A percentile compares a stretch with the other conserved stretches of the same genome.
phyloP scores from a whole-genome alignment of 2,888 invertebrate genomes.

The Pristionchus japonicus region DNA sequence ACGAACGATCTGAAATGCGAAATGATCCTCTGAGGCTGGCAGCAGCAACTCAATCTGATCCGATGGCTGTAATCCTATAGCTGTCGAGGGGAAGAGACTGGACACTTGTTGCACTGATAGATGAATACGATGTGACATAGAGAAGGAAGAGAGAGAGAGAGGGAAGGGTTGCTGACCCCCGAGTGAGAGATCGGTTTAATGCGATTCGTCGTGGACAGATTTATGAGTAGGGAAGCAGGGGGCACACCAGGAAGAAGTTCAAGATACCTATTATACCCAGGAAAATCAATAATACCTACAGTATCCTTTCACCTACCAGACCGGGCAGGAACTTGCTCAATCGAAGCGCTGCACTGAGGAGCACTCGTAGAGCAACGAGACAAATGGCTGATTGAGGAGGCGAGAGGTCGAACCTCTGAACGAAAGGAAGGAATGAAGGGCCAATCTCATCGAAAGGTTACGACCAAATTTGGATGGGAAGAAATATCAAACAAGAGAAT shows the following conservation, averaged over 20 bases:
- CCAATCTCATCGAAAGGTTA: constrained; percentile 22
- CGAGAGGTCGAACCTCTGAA: not conserved
- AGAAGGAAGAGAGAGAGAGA: not conserved
- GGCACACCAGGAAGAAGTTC: not conserved
- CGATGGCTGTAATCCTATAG: not conserved
- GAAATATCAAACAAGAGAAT: not conserved
- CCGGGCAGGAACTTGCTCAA: not conserved
- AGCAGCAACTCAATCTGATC: not conserved
- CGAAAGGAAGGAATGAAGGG: not conserved
- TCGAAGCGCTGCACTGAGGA: not conserved
- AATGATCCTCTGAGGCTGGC: not conserved
- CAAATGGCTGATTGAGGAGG: not conserved
- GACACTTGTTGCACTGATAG: constrained; percentile 32
- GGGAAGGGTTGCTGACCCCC: not conserved
- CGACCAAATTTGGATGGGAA: not conserved
- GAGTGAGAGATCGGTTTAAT: not conserved
- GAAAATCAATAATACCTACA: no score
- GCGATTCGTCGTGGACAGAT: not conserved
- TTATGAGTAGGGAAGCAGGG: not conserved
- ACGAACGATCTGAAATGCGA: not conserved
- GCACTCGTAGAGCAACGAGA: not conserved
- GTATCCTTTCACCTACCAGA: not conserved
- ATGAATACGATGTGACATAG: constrained; percentile 8
- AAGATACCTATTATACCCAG: no score
- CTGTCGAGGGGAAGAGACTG: not conserved